Percentiles rank a stretch among this genome's conserved stretches.
Evolutionary conservation across 2,888 invertebrate species (phyloP).

Genomic region (Ennomos quercinarius): DNA sequence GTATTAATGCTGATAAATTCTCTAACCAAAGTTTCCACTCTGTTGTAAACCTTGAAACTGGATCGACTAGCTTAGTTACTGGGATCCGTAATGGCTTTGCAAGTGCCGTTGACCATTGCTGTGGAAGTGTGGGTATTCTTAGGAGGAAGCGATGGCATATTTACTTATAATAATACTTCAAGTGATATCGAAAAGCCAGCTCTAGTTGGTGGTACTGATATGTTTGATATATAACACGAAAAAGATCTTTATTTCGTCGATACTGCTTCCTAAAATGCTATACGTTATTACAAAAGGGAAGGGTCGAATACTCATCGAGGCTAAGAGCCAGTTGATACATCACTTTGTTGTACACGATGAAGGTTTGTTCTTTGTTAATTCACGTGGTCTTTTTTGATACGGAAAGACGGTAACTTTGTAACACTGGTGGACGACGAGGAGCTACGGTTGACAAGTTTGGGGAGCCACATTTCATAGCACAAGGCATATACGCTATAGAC

Average conservation of each 20-base stretch:
- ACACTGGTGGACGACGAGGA: conserved; percentile 52
- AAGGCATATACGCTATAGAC: conserved; percentile 59
- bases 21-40: conserved; percentile 68
- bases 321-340: conserved; percentile 56
- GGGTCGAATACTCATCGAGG: conserved; percentile 42
- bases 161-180: conserved; percentile 55
- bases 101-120: conserved; percentile 61
- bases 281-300: conserved; percentile 47
- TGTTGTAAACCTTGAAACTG: conserved; percentile 58
- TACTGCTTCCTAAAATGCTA: conserved; percentile 58
- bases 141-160: conserved; percentile 70
- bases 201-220: conserved; percentile 54
- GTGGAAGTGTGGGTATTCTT: conserved; percentile 59
- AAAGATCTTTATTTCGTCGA: conserved; percentile 63
- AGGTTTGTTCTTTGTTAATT: conserved; percentile 58
- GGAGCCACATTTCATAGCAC: conserved; percentile 56
- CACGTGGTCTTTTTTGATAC: conserved; percentile 55
- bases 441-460: conserved; percentile 55
- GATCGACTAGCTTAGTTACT: conserved; percentile 52
- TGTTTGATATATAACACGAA: conserved; percentile 64
- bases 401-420: conserved; percentile 47
- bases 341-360: conserved; percentile 58
- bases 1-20: conserved; percentile 69
- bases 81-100: conserved; percentile 68
- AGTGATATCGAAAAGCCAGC: conserved; percentile 52